Evolutionary conservation across 2,113 vertebrate species (phyloP).

Genomic region (Ploceus nigricollis): DNA sequence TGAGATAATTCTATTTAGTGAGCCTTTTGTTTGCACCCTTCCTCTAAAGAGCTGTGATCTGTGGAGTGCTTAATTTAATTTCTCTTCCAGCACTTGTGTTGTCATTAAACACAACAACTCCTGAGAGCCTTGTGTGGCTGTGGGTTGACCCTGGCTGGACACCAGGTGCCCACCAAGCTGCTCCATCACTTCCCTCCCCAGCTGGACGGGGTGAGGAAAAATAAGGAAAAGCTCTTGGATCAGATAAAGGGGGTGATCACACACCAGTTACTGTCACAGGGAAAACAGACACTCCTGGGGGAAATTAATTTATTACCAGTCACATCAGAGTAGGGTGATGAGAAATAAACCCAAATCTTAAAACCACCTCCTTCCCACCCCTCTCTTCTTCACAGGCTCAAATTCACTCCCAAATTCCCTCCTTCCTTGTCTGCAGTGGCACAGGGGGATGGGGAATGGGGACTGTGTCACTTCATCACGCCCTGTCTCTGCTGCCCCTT

Average conservation of each 20-base stretch:
- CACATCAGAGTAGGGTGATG: too few species aligned
- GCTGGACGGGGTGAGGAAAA: not conserved
- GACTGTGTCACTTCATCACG: not conserved
- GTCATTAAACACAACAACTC: not conserved
- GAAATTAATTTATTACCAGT: not conserved
- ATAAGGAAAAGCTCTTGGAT: not conserved
- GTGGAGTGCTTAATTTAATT: not conserved
- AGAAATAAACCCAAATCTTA: not conserved
- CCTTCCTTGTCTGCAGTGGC: too few species aligned
- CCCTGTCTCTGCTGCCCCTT: not conserved
- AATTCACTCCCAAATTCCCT: not conserved
- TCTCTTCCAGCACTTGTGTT: not conserved
- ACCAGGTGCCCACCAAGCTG: not conserved
- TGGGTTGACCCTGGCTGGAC: not conserved
- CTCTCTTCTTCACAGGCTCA: not conserved
- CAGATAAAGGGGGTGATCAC: not conserved
- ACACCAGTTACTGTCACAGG: rapidly evolving
- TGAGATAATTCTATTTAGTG: not conserved
- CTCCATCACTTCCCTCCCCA: not conserved
- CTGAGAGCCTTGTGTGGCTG: not conserved
- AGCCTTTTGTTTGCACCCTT: not conserved
- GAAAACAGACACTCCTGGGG: not conserved
- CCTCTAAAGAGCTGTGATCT: not conserved
- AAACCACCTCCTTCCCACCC: not conserved
- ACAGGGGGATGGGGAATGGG: not conserved